Evolutionary conservation across 2,113 vertebrate species (phyloP).

Genomic region (Aegypius monachus): DNA sequence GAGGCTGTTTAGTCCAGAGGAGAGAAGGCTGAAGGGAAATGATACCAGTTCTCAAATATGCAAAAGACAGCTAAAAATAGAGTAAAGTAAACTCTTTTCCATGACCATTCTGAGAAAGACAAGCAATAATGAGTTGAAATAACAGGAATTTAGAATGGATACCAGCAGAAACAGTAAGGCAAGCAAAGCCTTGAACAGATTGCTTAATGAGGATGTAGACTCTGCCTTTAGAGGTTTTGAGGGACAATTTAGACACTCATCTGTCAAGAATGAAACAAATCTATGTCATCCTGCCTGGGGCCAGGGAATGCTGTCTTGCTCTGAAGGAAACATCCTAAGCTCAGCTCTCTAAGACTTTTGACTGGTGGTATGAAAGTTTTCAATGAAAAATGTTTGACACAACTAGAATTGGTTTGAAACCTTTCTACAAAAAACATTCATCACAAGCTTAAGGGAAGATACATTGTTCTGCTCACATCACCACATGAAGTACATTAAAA

Average conservation of each 20-base stretch:
- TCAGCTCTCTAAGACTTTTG: not conserved
- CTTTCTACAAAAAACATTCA: not conserved
- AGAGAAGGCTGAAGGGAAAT: not conserved
- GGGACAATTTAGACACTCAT: not conserved
- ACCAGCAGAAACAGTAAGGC: not conserved
- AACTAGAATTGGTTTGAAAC: not conserved
- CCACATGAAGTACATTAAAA: not conserved
- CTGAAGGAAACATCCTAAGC: not conserved
- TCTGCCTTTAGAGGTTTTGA: not conserved
- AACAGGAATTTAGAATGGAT: not conserved
- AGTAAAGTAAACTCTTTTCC: not conserved
- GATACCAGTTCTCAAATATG: not conserved
- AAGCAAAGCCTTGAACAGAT: not conserved
- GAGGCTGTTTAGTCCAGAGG: not conserved
- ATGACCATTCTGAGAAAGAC: not conserved
- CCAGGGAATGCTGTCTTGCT: not conserved
- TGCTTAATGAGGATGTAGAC: not conserved
- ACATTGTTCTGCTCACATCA: not conserved
- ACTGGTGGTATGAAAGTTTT: not conserved
- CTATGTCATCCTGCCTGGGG: not conserved
- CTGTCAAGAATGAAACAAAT: not conserved
- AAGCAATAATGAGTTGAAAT: not conserved
- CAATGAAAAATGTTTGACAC: not conserved
- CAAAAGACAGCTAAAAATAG: not conserved
- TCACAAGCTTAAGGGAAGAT: not conserved